Base-by-base conservation (phyloP, 2,113 vertebrate species). In the Cynopterus brachyotis region DNA sequence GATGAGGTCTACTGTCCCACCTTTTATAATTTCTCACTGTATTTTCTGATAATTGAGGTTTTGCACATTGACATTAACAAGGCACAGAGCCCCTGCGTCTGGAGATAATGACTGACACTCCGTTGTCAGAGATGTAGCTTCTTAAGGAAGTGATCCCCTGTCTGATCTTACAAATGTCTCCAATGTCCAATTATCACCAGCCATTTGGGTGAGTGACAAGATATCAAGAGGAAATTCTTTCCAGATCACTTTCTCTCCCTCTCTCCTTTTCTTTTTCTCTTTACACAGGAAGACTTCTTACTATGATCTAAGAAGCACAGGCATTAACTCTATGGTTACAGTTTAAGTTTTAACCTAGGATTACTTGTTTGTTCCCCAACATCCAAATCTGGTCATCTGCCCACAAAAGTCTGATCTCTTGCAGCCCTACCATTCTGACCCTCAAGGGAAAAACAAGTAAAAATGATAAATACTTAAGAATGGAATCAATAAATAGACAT, bases 101-200 rank as follows among this genome's bases (percentile, higher is more conserved):
- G 59, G 73, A 97, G 96, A 97, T 94, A 97, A 76, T 86, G 93
- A 96, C n/a, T 85, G 97, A 98, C 91, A 97, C n/a, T 96, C 88
- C 28, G 53, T 89, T 96, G 97, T 94, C 97, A 98, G 96, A 95
- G 90, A 94, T 60, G 87, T 78, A 76, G 94, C 94, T 96, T 98
- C 98, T 98, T 89, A 96, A 42, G 69, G 96, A 98, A 93, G 93
- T 96, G 97, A 96, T 95, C 97, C 76, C 81, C 93, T 90, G 93
- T 94, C 97, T 97, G 97, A 98, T 98, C 97, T 98, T 96, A 96
- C 97, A 97, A 97, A 96, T 26, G 11, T 97, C 98, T 98, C 98
- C 84, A 67, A 67, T 98, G 98, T 97, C 97, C 97, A 98, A 98
- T 98, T 99, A 98, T 98, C 98, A 98, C 98, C 96, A 97, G 76